Evolutionary conservation across 2,113 vertebrate species (phyloP).

Genomic region (Scophthalmus maximus): DNA sequence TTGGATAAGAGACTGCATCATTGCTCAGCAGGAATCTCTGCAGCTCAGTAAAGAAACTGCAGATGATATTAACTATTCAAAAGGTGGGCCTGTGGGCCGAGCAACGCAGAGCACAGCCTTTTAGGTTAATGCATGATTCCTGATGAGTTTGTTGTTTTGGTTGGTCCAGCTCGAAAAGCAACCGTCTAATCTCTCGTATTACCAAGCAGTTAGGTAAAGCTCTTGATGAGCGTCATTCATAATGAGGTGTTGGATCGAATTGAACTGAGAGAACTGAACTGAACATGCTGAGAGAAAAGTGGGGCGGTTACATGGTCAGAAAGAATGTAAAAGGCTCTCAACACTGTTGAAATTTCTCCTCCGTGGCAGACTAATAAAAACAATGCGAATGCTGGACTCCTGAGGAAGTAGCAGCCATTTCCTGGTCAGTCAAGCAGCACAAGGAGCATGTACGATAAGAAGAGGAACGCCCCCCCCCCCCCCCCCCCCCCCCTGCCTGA

Average conservation of each 20-base stretch:
- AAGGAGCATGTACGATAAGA: conserved; percentile 55
- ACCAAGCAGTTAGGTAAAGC: not conserved
- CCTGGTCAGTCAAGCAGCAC: conserved; percentile 39
- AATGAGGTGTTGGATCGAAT: not conserved
- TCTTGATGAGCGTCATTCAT: not conserved
- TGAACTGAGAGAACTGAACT: too few relatives aligned
- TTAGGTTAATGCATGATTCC: conserved; percentile 4
- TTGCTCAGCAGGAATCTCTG: not conserved
- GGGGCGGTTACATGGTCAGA: not conserved
- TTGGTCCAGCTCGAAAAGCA: not conserved
- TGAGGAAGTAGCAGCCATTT: conserved; percentile 63
- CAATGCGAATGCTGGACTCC: conserved; percentile 28
- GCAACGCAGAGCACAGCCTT: conserved; percentile 1
- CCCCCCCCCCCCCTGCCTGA: not conserved
- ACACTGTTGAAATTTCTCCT: not conserved
- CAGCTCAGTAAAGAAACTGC: conserved; percentile 21
- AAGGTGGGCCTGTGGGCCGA: not conserved
- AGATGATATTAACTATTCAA: conserved; percentile 24
- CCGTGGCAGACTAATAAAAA: conserved; percentile 4
- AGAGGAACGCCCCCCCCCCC: conserved; percentile 23
- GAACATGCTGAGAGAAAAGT: not conserved
- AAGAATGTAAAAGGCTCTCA: not conserved
- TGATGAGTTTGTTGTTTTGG: conserved; percentile 16
- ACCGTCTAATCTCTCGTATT: not conserved
- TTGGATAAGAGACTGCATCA: conserved; percentile 17